phyloP scores from a whole-genome alignment of 2,888 invertebrate genomes.

The Ectemnius cavifrons region DNA sequence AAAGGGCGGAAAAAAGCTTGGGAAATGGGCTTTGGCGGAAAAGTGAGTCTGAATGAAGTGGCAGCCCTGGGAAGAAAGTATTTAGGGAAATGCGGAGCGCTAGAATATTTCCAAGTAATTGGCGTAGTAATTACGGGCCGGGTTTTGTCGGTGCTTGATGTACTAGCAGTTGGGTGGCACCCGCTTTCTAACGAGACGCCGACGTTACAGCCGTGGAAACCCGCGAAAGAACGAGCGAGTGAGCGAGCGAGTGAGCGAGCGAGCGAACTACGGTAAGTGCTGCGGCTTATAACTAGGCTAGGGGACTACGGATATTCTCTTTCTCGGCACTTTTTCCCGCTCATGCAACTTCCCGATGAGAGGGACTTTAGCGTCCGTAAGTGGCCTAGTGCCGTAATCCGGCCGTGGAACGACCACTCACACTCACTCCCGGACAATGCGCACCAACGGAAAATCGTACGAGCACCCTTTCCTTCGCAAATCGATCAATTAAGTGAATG shows the following conservation, averaged over 20 bases:
- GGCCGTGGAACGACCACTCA: neutral
- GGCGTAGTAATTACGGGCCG: slow-evolving; percentile 40
- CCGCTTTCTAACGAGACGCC: slow-evolving; percentile 5
- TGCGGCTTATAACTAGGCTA: slow-evolving; percentile 16
- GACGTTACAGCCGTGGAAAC: slow-evolving; percentile 25
- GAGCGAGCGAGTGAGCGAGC: slow-evolving; percentile 48
- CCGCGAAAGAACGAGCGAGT: slow-evolving; percentile 41
- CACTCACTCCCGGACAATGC: no score
- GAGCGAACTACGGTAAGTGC: slow-evolving; percentile 37
- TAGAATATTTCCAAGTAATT: slow-evolving; percentile 49
- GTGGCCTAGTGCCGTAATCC: slow-evolving; percentile 17
- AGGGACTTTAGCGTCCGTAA: slow-evolving; percentile 6
- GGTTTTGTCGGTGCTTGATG: slow-evolving; percentile 22
- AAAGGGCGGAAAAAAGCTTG: neutral
- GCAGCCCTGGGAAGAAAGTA: slow-evolving; percentile 18
- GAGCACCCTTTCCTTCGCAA: no score
- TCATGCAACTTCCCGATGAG: neutral
- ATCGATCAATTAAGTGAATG: no score
- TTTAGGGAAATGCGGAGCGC: slow-evolving; percentile 31
- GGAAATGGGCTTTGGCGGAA: neutral
- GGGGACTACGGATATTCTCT: slow-evolving; percentile 20
- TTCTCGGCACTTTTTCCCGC: slow-evolving; percentile 17
- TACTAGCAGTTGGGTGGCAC: neutral
- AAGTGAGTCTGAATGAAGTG: slow-evolving; percentile 1
- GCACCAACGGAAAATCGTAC: no score